Evolutionary conservation across 2,797 vertebrate species (phyloP).

Genomic region (Enteromius thamalakanensis): DNA sequence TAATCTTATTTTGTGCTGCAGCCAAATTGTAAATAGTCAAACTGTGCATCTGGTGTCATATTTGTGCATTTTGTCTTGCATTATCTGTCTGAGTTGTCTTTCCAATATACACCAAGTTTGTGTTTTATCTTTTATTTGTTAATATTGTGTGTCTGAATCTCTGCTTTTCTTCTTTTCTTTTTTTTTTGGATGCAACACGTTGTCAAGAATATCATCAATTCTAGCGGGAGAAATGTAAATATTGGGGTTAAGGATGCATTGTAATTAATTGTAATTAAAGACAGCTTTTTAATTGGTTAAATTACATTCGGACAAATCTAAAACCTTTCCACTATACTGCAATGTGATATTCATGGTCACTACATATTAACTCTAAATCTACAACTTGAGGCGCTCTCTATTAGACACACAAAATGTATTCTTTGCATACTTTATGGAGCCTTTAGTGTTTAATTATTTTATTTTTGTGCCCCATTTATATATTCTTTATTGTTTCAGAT

Average conservation of each 20-base stretch:
- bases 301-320: not conserved
- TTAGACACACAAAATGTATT: not conserved
- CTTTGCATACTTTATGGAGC: conserved; percentile 10
- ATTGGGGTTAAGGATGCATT: conserved; percentile 12
- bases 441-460: not conserved
- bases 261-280: conserved; percentile 32
- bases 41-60: conserved; percentile 71
- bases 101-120: conserved; percentile 10
- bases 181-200: not conserved
- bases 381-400: not conserved
- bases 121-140: conserved; percentile 37
- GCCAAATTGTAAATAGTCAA: conserved; percentile 63
- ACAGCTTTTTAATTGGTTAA: not conserved
- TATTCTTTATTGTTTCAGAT: conserved; percentile 17
- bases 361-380: not conserved
- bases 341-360: not conserved
- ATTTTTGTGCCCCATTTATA: conserved; percentile 7
- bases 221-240: conserved; percentile 26
- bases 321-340: not conserved
- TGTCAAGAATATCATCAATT: conserved; percentile 16
- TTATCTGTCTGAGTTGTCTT: conserved; percentile 26
- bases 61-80: conserved; percentile 42
- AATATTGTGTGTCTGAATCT: conserved; percentile 28
- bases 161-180: not conserved
- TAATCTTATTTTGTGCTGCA: conserved; percentile 64